These are phyloP conservation scores for Anastrepha ludens DNA, from an alignment of 1,140 invertebrate genomes.

Conservation along the genomic window DNA sequence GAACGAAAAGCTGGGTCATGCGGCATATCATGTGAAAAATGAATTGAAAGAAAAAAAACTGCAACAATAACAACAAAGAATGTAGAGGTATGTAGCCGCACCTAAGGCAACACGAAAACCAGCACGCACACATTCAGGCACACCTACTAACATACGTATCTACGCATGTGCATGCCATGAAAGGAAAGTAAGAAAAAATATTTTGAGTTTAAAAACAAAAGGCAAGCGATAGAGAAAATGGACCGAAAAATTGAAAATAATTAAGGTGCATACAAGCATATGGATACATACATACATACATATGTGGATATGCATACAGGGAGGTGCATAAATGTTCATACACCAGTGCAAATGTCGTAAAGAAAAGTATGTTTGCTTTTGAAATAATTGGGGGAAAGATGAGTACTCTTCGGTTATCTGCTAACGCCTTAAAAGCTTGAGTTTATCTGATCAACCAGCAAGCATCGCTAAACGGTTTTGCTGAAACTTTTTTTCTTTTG, in stretches of 20 bases:
- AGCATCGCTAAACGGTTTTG: slow-evolving; percentile 2
- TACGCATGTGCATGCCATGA: slow-evolving; percentile 13
- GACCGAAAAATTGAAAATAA: slow-evolving; percentile 15
- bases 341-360: too few relatives aligned
- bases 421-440: slow-evolving; percentile 31
- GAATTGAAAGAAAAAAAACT: not conserved
- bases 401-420: slow-evolving; percentile 14
- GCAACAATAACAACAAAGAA: not conserved
- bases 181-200: not conserved
- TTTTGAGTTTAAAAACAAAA: not conserved
- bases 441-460: slow-evolving; percentile 17
- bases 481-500: not conserved
- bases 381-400: not conserved
- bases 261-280: not conserved
- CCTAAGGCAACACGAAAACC: slow-evolving; percentile 10
- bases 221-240: not conserved
- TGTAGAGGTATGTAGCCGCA: not conserved
- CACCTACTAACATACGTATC: not conserved
- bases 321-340: too few relatives aligned
- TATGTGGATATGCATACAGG: not conserved
- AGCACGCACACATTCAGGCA: not conserved
- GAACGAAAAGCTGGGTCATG: slow-evolving; percentile 35
- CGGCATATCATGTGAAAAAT: slow-evolving; percentile 13
- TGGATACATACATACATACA: not conserved
- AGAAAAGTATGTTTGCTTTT: not conserved